These are phyloP conservation scores for Labroides dimidiatus DNA, from an alignment of 2,797 vertebrate species.

Conservation along the genomic window DNA sequence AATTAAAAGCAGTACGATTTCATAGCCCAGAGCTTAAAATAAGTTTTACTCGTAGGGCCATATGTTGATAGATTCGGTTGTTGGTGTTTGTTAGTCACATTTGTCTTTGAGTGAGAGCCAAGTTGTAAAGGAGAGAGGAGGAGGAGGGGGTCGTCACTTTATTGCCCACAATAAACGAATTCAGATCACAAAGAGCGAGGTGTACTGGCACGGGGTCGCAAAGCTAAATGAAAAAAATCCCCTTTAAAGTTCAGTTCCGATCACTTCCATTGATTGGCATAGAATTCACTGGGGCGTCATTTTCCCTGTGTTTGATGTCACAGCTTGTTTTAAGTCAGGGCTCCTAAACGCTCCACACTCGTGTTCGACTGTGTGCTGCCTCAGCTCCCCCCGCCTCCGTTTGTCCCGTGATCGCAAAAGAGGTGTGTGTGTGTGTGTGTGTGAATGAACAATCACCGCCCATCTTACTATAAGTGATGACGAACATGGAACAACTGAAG, in stretches of 20 bases:
- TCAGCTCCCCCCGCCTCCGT: constrained; percentile 67
- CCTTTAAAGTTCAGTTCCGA: constrained; percentile 78
- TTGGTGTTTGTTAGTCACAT: too few relatives aligned
- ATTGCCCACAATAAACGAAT: constrained; percentile 71
- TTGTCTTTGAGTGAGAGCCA: neutral
- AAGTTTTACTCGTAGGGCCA: too few relatives aligned
- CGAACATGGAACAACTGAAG: constrained; percentile 62
- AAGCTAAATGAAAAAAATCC: constrained; percentile 42
- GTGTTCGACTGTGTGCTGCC: constrained; percentile 27
- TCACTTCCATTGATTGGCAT: constrained; percentile 67
- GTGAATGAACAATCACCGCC: constrained; percentile 76
- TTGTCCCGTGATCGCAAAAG: constrained; percentile 62
- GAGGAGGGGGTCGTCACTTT: constrained; percentile 56
- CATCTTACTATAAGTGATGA: constrained; percentile 74
- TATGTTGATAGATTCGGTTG: too few relatives aligned
- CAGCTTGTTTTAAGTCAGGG: constrained; percentile 58
- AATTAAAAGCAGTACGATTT: too few relatives aligned
- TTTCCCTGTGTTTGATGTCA: constrained; percentile 68
- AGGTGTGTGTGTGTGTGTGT: constrained; percentile 1
- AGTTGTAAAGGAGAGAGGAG: constrained; percentile 21
- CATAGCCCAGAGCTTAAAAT: too few relatives aligned
- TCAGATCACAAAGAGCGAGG: constrained; percentile 45
- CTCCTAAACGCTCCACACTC: constrained; percentile 3
- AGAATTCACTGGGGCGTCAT: constrained; percentile 55
- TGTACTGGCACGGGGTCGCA: constrained; percentile 65